A percentile compares a stretch with the other conserved stretches of the same genome.
Conservation (phyloP, 2,888 invertebrate genomes). For the Bombylius discolor region DNA sequence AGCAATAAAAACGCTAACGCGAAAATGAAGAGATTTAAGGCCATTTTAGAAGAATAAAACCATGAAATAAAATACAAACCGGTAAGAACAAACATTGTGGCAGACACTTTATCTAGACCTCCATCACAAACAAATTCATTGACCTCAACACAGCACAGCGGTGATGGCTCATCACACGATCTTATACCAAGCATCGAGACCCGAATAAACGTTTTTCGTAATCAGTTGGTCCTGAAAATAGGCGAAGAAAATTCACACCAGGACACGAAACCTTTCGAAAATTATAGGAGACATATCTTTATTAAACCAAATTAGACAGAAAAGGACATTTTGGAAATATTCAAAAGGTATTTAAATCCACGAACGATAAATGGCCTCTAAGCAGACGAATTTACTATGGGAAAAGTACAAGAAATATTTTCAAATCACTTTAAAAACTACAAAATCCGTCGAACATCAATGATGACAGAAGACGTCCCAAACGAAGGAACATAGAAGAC, state of each 20-base stretch:
- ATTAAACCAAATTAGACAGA: not conserved
- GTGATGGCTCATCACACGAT: slow-evolving; percentile 5
- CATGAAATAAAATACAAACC: no score
- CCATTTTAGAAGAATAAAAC: not conserved
- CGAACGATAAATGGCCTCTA: not conserved
- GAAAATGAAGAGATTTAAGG: slow-evolving; percentile 10
- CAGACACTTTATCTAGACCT: not conserved
- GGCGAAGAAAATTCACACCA: not conserved
- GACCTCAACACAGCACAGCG: slow-evolving; percentile 7
- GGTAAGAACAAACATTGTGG: no score
- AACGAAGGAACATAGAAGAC: not conserved
- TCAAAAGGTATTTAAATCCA: not conserved
- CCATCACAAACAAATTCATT: slow-evolving; percentile 2
- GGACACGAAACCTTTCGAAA: not conserved
- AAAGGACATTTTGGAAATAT: not conserved
- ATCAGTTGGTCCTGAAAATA: slow-evolving; percentile 6
- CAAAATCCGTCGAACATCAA: not conserved
- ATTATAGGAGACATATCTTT: not conserved
- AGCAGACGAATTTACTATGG: not conserved
- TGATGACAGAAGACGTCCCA: not conserved
- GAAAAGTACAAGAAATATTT: not conserved
- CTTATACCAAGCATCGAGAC: slow-evolving; percentile 4
- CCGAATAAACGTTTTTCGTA: slow-evolving; percentile 14
- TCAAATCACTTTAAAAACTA: not conserved
- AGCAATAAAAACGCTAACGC: slow-evolving; percentile 11